Evolutionary conservation across 2,888 invertebrate genomes (phyloP).

Genomic region (Liodrosophila aerea): DNA sequence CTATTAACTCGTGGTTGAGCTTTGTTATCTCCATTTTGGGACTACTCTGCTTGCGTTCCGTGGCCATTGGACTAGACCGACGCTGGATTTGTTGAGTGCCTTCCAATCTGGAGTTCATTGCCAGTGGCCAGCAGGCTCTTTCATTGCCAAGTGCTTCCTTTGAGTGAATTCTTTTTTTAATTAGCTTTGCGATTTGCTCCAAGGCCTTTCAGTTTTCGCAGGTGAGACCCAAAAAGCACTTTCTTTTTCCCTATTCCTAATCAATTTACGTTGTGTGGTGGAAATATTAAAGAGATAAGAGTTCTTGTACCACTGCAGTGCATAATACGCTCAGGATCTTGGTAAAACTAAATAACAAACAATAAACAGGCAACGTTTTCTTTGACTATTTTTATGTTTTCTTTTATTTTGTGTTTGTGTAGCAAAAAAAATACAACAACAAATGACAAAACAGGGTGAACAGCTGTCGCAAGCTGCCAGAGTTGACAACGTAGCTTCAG

Average conservation of each 20-base stretch:
- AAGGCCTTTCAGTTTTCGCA: constrained; percentile 52
- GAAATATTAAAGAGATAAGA: constrained; percentile 28
- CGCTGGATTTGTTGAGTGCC: constrained; percentile 48
- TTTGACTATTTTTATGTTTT: constrained; percentile 56
- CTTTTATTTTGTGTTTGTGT: constrained; percentile 56
- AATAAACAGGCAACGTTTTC: constrained; percentile 50
- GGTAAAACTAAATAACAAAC: constrained; percentile 52
- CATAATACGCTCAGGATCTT: constrained; percentile 41
- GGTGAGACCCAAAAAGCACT: constrained; percentile 46
- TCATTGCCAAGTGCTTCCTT: constrained; percentile 59
- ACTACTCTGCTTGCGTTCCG: constrained; percentile 62
- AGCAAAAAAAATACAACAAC: constrained; percentile 55
- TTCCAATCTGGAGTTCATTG: constrained; percentile 67
- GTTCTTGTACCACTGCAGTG: constrained; percentile 38
- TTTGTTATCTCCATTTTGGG: constrained; percentile 75
- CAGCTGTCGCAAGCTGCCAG: constrained; percentile 48
- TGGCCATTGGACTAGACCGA: constrained; percentile 56
- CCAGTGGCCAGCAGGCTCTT: constrained; percentile 47
- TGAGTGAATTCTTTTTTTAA: constrained; percentile 24
- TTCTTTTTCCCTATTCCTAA: constrained; percentile 53
- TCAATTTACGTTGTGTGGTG: constrained; percentile 39
- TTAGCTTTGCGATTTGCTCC: constrained; percentile 43
- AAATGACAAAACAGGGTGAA: constrained; percentile 57
- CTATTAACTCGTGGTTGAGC: constrained; percentile 79
- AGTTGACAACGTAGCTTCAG: constrained; percentile 26